These are phyloP conservation scores for Sminthurinus signatus DNA, from an alignment of 1,140 invertebrate genomes.

Conservation along the genomic window DNA sequence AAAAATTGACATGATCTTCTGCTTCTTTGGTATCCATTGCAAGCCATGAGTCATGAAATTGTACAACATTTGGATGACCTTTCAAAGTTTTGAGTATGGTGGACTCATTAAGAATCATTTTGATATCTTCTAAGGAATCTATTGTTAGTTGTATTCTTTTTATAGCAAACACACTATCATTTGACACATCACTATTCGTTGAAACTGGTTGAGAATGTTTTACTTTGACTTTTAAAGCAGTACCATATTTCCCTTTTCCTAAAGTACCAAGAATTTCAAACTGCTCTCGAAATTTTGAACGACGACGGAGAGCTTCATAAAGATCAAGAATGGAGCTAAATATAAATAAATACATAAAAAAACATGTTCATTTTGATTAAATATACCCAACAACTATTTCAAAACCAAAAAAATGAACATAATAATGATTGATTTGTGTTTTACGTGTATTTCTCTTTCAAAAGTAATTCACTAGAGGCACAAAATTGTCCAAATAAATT, in stretches of 20 bases:
- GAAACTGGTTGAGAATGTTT: background rate
- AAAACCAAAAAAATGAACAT: too few species aligned
- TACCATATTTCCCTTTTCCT: conserved; percentile 31
- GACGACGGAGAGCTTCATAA: conserved; percentile 25
- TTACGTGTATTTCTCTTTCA: conserved; percentile 22
- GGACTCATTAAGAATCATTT: conserved; percentile 33
- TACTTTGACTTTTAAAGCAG: conserved; percentile 20
- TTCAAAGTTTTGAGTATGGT: conserved; percentile 21
- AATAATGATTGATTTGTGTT: too few species aligned
- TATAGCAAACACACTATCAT: conserved; percentile 2
- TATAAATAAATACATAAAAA: conserved; percentile 1
- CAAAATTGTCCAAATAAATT: conserved; percentile 26
- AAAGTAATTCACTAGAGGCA: conserved; percentile 20
- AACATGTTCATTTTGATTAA: too few species aligned
- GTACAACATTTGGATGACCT: conserved; percentile 28
- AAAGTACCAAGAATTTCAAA: conserved; percentile 13
- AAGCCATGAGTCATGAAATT: conserved; percentile 34
- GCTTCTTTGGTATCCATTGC: conserved; percentile 21
- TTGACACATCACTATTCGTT: background rate
- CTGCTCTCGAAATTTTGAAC: conserved; percentile 27
- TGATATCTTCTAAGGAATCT: conserved; percentile 16
- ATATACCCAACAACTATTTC: too few species aligned
- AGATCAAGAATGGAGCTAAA: conserved; percentile 32
- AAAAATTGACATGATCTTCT: background rate
- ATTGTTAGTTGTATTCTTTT: too few species aligned